These are phyloP conservation scores for Venusia cambrica DNA, from an alignment of 2,888 invertebrate genomes.

Conservation along the genomic window DNA sequence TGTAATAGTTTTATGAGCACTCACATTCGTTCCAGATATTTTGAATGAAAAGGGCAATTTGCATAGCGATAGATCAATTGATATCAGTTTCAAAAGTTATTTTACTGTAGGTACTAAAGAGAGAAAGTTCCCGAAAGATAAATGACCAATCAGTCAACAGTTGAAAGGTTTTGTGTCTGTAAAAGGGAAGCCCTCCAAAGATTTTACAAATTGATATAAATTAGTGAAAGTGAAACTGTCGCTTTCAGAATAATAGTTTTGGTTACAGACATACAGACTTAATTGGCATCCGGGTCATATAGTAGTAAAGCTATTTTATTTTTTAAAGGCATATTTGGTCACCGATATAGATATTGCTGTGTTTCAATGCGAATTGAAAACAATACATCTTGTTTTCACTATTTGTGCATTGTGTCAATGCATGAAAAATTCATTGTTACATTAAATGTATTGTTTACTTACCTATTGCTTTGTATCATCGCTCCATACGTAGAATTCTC, in stretches of 20 bases:
- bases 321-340: too few species aligned
- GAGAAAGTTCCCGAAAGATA: slow-evolving; percentile 30
- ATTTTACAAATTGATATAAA: slow-evolving; percentile 22
- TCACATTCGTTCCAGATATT: slow-evolving; percentile 28
- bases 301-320: too few species aligned
- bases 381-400: too few species aligned
- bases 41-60: slow-evolving; percentile 28
- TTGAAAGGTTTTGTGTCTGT: slow-evolving; percentile 22
- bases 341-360: too few species aligned
- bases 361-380: too few species aligned
- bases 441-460: too few species aligned
- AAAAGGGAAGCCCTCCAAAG: slow-evolving; percentile 27
- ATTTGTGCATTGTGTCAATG: too few species aligned
- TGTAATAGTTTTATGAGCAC: slow-evolving; percentile 22
- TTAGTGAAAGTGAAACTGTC: slow-evolving; percentile 20
- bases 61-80: slow-evolving; percentile 21
- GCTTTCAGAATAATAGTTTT: neutral
- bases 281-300: too few species aligned
- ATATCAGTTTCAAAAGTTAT: slow-evolving; percentile 21
- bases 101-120: slow-evolving; percentile 20
- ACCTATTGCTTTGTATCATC: slow-evolving; percentile 74
- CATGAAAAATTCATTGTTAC: too few species aligned
- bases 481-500: slow-evolving; percentile 51
- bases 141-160: slow-evolving; percentile 27
- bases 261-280: too few species aligned